These are phyloP conservation scores for Mionectes olivaceus DNA, from an alignment of 2,797 vertebrate genomes.

Conservation along the genomic window DNA sequence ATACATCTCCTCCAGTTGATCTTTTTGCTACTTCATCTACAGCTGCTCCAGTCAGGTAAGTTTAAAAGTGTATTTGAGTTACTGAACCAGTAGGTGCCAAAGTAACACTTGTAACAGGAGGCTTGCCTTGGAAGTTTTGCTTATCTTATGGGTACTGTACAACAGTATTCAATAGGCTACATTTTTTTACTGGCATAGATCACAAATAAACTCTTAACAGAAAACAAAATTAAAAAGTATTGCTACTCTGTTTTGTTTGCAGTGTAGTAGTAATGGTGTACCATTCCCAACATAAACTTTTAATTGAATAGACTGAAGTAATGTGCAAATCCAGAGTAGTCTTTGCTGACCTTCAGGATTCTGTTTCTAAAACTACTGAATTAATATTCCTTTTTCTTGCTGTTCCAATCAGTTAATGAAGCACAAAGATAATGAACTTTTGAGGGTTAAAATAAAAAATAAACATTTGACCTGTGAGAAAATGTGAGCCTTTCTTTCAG, in stretches of 20 bases:
- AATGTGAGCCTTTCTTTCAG: not conserved
- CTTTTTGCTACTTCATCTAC: slow-evolving; percentile 82
- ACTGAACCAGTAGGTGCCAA: not conserved
- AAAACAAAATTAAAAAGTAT: too few relatives aligned
- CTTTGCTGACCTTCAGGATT: not conserved
- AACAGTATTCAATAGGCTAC: not conserved
- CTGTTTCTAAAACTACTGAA: not conserved
- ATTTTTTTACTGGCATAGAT: not conserved
- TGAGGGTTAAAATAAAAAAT: not conserved
- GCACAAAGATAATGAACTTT: not conserved
- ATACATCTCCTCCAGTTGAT: slow-evolving; percentile 85
- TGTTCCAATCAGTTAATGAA: not conserved
- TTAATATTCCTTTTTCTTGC: not conserved
- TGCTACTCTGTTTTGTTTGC: not conserved
- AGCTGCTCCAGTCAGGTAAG: slow-evolving; percentile 84
- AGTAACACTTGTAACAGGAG: not conserved
- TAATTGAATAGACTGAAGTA: not conserved
- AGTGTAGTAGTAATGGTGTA: not conserved
- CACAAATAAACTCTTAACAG: not conserved
- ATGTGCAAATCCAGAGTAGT: not conserved
- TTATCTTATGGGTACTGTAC: not conserved
- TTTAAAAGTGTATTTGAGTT: not conserved
- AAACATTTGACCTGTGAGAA: not conserved
- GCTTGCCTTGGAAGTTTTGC: not conserved
- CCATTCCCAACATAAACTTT: not conserved